Conservation (phyloP, 2,888 invertebrate species). For the Acronicta leporina region DNA sequence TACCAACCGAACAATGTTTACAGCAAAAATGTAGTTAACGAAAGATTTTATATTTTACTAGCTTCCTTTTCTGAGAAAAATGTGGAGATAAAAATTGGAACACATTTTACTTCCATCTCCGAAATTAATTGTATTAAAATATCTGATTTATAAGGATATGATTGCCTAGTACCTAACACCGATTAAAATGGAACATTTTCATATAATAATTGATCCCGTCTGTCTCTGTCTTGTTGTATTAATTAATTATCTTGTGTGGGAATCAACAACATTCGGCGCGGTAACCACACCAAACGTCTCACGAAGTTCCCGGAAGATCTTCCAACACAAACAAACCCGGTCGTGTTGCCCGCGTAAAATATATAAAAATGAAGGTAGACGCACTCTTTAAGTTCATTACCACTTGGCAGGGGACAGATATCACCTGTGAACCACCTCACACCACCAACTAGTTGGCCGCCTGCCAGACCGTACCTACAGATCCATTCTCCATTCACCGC, state of each 20-base stretch:
- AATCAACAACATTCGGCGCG: too few species aligned
- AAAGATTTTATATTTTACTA: constrained; percentile 6
- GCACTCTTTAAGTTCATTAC: constrained; percentile 81
- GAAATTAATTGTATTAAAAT: not conserved
- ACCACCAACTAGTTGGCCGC: constrained; percentile 65
- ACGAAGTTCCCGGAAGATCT: not conserved
- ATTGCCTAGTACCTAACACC: too few species aligned
- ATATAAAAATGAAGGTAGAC: constrained; percentile 60
- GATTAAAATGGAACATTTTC: too few species aligned
- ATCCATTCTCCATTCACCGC: constrained; percentile 60
- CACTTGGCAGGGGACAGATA: constrained; percentile 75
- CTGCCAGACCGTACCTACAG: constrained; percentile 66
- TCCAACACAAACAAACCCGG: constrained; percentile 13
- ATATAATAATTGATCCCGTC: too few species aligned
- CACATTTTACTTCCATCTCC: not conserved
- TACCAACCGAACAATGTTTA: constrained; percentile 7
- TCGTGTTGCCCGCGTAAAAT: constrained; percentile 22
- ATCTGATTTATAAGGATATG: too few species aligned
- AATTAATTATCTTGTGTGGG: too few species aligned
- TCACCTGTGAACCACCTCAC: constrained; percentile 76
- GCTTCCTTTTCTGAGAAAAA: not conserved
- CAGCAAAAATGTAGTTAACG: not conserved
- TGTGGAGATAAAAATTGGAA: not conserved
- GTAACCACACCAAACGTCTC: too few species aligned
- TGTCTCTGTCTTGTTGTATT: too few species aligned